These are phyloP conservation scores for Scaeva pyrastri DNA, from an alignment of 2,888 invertebrate genomes.

Conservation along the genomic window DNA sequence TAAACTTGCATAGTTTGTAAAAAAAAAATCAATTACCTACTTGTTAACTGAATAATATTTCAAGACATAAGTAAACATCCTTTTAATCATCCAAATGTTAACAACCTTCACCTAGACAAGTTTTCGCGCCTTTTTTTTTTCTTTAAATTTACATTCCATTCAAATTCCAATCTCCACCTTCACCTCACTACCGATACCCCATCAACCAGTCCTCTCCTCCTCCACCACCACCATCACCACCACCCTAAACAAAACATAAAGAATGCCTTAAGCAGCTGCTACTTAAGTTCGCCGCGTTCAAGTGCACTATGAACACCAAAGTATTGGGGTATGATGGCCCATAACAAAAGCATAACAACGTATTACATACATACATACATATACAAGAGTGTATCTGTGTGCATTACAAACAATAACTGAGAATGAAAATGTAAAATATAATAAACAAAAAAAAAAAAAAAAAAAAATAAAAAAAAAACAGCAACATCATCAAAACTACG, in stretches of 20 bases:
- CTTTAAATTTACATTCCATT: constrained; percentile 59
- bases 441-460: constrained; percentile 33
- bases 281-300: constrained; percentile 75
- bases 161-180: constrained; percentile 57
- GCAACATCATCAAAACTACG: constrained; percentile 73
- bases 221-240: constrained; percentile 4
- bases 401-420: constrained; percentile 70
- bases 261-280: constrained; percentile 69
- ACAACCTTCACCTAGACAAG: constrained; percentile 75
- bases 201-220: constrained; percentile 11
- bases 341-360: constrained; percentile 63
- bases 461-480: constrained; percentile 46
- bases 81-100: constrained; percentile 59
- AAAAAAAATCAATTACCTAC: too few species aligned
- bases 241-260: constrained; percentile 15
- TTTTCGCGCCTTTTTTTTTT: constrained; percentile 66
- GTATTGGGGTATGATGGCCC: constrained; percentile 52
- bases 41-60: too few species aligned
- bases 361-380: constrained; percentile 4
- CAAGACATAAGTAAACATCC: constrained; percentile 16
- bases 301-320: constrained; percentile 73
- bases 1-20: too few species aligned
- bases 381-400: constrained; percentile 46
- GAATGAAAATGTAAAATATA: constrained; percentile 60
- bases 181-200: neutral